Evolutionary conservation across 1,140 invertebrate species (phyloP), one percentile per base, ranked within the genome.

Genomic region (Octopus bimaculoides): DNA sequence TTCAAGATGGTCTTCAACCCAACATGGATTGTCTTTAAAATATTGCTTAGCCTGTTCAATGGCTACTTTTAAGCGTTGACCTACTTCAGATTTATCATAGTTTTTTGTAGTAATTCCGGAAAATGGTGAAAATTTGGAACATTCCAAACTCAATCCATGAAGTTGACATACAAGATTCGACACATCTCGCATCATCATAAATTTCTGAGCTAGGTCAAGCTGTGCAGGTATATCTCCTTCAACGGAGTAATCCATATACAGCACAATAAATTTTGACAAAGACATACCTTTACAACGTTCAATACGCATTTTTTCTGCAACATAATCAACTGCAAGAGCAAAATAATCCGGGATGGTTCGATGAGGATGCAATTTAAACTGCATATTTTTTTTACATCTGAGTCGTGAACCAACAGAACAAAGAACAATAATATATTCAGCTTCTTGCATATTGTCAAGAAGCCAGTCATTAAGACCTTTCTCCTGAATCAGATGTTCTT

Each of bases 311-410:
- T 88, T 88, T 78, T 89, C 87, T 56, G 85, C 87, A 14, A 89
- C 88, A 82, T 88, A 87, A 81, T 89, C 88, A 5, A 88, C 86
- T 54, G 88, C 87, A 17, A 87, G 84, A 26, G 86, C 85, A 86
- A 89, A 89, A 81, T 88, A 88, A 83, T 89, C 88, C 4, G 88
- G 85, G 56, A 89, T 81, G 4, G 80, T 82, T 73, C 83, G 82
- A 9, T 79, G 78, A 2, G 79, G 52, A 52, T 86, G 84, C 20
- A 80, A 54, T 80, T 86, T 85, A 79, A 88, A 89, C 78, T 81
- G 79, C 3, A 85, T 84, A 14, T 84, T 77, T 77, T 89, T 87
- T 79, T 88, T 87, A 80, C 88, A 89, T 9, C 86, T 79, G 7
- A 89, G 79, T 75, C 88, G 80, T n/a, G 86, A 87, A 54, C 88